Conservation (phyloP, 1,140 invertebrate genomes). For the Eciton burchellii region DNA sequence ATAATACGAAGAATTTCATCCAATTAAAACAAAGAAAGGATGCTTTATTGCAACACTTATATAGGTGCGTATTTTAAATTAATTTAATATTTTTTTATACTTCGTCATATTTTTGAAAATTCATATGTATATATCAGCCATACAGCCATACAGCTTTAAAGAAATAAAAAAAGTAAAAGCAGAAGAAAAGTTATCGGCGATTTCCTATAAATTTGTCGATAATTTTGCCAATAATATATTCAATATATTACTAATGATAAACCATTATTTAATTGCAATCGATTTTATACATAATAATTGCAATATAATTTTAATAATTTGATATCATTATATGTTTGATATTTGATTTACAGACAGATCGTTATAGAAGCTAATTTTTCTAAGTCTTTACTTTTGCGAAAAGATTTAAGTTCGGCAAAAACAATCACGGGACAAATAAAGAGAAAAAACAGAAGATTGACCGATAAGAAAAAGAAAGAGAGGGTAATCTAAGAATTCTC, state of each 20-base stretch:
- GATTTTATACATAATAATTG: not conserved
- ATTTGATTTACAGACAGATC: conserved; percentile 89
- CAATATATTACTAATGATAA: no score
- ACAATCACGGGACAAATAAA: conserved; percentile 88
- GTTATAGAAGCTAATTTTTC: conserved; percentile 92
- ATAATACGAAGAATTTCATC: conserved; percentile 85
- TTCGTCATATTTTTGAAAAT: no score
- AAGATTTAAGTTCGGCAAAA: conserved; percentile 90
- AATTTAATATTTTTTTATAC: no score
- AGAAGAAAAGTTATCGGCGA: no score
- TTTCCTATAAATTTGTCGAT: no score
- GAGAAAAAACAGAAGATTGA: conserved; percentile 87
- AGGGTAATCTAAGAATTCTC: conserved; percentile 82
- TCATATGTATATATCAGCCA: no score
- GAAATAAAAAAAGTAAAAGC: no score
- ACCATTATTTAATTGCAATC: no score
- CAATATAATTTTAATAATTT: conserved; percentile 3
- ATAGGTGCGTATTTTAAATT: conserved; percentile 88
- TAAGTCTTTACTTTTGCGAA: conserved; percentile 92
- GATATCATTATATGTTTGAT: no score
- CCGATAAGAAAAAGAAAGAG: conserved; percentile 89
- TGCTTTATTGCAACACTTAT: conserved; percentile 90
- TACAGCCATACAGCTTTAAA: no score
- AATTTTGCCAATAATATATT: no score
- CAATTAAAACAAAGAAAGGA: conserved; percentile 88